phyloP scores from a whole-genome alignment of 2,797 vertebrate species.

The Carapus acus region DNA sequence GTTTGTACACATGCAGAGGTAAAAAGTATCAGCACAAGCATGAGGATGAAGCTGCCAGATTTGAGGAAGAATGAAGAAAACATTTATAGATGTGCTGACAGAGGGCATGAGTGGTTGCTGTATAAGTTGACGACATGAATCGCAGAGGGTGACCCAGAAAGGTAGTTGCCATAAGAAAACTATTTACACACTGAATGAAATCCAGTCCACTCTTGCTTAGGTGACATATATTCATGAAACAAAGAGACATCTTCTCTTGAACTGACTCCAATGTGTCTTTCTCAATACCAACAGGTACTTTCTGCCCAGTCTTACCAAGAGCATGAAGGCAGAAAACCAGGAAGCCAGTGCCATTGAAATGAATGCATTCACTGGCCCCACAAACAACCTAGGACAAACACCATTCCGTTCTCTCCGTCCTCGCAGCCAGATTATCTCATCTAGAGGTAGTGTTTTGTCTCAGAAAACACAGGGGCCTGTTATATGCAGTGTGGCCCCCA shows the following conservation, averaged over 20 bases:
- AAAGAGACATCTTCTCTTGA: not conserved
- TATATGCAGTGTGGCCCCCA: conserved; percentile 95
- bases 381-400: conserved; percentile 74
- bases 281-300: conserved; percentile 65
- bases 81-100: no score
- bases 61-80: no score
- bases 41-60: no score
- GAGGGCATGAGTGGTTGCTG: no score
- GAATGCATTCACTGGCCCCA: conserved; percentile 63
- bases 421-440: conserved; percentile 53
- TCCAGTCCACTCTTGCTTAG: no score
- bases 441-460: conserved; percentile 44
- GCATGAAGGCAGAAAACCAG: conserved; percentile 72
- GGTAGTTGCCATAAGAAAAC: no score
- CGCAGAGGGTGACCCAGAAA: no score
- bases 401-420: conserved; percentile 69
- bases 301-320: conserved; percentile 75
- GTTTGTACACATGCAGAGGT: no score
- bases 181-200: no score
- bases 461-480: conserved; percentile 75
- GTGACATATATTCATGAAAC: no score
- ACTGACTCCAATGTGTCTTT: not conserved
- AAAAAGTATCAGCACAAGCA: no score
- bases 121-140: no score
- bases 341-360: conserved; percentile 77